Percentiles rank a stretch among this genome's conserved stretches.
These are phyloP conservation scores for Mantis religiosa DNA, from an alignment of 2,888 invertebrate genomes.

Conservation along the genomic window DNA sequence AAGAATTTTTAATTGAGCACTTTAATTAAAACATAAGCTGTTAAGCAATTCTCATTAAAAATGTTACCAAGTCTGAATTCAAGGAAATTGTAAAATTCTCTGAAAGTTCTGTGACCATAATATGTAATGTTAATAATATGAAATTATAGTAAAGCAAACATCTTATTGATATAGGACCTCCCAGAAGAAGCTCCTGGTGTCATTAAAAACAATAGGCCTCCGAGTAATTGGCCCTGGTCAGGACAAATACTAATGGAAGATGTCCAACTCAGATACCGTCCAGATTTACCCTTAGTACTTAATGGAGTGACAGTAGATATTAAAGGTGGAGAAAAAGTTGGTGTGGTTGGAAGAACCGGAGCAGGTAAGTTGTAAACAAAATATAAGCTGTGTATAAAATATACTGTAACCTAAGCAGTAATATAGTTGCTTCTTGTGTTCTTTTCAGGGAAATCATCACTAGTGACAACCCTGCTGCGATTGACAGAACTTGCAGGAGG, in stretches of 20 bases:
- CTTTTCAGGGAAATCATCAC: conserved; percentile 36
- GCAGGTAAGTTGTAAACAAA: conserved; percentile 42
- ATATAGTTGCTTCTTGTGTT: neutral
- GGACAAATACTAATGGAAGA: conserved; percentile 43
- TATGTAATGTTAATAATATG: no score
- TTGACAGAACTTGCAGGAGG: conserved; percentile 37
- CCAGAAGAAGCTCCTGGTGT: conserved; percentile 38
- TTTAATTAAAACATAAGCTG: no score
- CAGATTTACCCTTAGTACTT: conserved; percentile 44
- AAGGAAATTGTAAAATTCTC: no score
- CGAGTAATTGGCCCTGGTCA: conserved; percentile 42
- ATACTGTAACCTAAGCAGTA: neutral
- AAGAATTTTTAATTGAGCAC: no score
- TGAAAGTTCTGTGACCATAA: no score
- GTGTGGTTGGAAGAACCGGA: conserved; percentile 53
- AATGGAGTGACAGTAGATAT: conserved; percentile 47
- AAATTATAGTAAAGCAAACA: neutral
- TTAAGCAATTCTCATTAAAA: no score
- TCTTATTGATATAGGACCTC: conserved; percentile 5
- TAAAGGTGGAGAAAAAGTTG: conserved; percentile 48
- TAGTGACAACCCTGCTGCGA: conserved; percentile 36
- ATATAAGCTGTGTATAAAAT: neutral
- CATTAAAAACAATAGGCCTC: conserved; percentile 38
- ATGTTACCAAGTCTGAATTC: no score
- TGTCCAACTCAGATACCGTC: conserved; percentile 43